Percentiles rank a stretch among this genome's conserved stretches.
Conservation (phyloP, 1,140 invertebrate species). For the Brachionus asplanchnoidis region DNA sequence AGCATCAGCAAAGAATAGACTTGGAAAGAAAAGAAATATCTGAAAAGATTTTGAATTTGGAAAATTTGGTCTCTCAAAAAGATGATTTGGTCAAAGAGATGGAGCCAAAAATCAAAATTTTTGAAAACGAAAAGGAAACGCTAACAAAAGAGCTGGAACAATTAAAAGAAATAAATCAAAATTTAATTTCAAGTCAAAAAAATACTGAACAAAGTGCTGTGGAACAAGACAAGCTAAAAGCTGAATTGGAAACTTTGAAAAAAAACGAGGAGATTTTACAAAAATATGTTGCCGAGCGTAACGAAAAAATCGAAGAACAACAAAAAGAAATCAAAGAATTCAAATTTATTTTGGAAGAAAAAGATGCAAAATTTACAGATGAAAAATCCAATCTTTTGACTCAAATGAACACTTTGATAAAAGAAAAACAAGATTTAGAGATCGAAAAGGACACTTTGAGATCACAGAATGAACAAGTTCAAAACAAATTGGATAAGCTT, state of each 20-base stretch:
- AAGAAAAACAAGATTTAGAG: background rate
- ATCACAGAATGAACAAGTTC: background rate
- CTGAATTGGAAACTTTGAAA: background rate
- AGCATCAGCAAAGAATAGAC: no score
- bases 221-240: background rate
- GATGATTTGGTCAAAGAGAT: background rate
- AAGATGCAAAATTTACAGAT: slow-evolving; percentile 37
- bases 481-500: background rate
- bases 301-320: background rate
- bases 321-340: background rate
- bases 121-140: background rate
- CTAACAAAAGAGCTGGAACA: background rate
- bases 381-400: background rate
- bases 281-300: background rate
- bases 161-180: background rate
- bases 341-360: background rate
- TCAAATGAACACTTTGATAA: background rate
- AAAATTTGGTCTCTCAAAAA: background rate
- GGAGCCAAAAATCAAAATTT: background rate
- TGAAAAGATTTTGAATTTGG: background rate
- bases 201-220: background rate
- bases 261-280: background rate
- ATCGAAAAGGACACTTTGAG: background rate
- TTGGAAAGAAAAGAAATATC: background rate
- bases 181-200: background rate